Percentiles rank a stretch among this genome's conserved stretches.
phyloP scores from a whole-genome alignment of 2,888 invertebrate genomes.

The Micoletzkya japonica region DNA sequence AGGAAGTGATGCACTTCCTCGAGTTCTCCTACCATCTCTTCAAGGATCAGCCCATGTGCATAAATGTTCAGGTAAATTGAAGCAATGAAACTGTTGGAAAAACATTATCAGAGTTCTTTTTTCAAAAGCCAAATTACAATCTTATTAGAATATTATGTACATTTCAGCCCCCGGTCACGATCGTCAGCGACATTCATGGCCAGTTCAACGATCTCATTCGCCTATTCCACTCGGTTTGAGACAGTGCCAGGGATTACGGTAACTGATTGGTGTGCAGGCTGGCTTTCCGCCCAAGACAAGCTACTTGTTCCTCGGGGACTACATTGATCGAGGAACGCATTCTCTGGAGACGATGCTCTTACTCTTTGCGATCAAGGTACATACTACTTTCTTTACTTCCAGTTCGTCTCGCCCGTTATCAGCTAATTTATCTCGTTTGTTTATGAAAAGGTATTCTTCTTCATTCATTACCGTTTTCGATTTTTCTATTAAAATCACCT shows the following conservation, averaged over 20 bases:
- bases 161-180: constrained; percentile 12
- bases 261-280: background rate
- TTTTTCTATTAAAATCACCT: too few relatives aligned
- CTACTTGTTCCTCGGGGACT: constrained; percentile 26
- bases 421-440: background rate
- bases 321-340: constrained; percentile 25
- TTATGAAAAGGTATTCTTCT: background rate
- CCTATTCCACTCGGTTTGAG: constrained; percentile 19
- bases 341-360: constrained; percentile 23
- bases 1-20: constrained; percentile 19
- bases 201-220: constrained; percentile 27
- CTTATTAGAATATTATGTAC: background rate
- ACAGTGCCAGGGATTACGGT: background rate
- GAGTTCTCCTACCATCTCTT: constrained; percentile 16
- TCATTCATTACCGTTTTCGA: too few relatives aligned
- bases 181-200: constrained; percentile 17
- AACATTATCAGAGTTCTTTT: background rate
- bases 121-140: background rate
- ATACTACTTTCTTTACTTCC: background rate
- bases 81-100: background rate
- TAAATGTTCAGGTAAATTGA: background rate
- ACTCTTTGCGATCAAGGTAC: constrained; percentile 21
- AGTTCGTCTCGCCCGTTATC: background rate
- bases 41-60: constrained; percentile 20
- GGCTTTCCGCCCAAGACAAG: constrained; percentile 22